Percentiles rank a stretch among this genome's conserved stretches.
These are phyloP conservation scores for Calliopum simillimum DNA, from an alignment of 2,888 invertebrate genomes.

Conservation along the genomic window DNA sequence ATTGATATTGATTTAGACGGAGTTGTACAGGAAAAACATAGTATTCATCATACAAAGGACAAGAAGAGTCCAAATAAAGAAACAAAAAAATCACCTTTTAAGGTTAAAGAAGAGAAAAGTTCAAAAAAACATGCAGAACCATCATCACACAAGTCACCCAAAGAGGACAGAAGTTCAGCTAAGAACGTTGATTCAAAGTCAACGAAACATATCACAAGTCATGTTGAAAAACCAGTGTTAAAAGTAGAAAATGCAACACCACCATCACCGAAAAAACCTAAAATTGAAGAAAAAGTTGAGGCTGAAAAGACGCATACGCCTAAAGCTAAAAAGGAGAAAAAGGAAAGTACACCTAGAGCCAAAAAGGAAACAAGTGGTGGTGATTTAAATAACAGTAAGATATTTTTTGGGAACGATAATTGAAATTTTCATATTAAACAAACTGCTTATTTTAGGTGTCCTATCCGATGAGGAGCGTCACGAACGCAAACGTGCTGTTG, in stretches of 20 bases:
- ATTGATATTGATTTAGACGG: constrained; percentile 56
- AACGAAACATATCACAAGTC: no score
- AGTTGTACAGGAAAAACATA: constrained; percentile 22
- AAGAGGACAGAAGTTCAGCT: no score
- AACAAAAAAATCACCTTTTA: neutral
- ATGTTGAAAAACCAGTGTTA: no score
- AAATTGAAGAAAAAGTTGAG: constrained; percentile 30
- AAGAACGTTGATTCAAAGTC: no score
- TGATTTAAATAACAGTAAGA: constrained; percentile 60
- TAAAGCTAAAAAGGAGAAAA: constrained; percentile 44
- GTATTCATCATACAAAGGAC: neutral
- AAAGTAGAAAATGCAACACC: constrained; percentile 2
- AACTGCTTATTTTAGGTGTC: constrained; percentile 49
- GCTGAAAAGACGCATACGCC: constrained; percentile 41
- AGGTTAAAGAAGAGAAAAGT: neutral
- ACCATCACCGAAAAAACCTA: constrained; percentile 14
- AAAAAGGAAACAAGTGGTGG: constrained; percentile 40
- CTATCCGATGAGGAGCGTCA: constrained; percentile 74
- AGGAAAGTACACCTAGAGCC: constrained; percentile 33
- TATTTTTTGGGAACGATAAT: no score
- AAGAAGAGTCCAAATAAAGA: constrained; percentile 7
- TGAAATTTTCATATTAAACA: no score
- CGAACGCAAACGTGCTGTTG: constrained; percentile 75
- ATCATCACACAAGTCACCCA: no score
- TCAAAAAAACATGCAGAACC: neutral